Base-by-base conservation (phyloP, 2,797 vertebrate species). In the Spea hammondii region DNA sequence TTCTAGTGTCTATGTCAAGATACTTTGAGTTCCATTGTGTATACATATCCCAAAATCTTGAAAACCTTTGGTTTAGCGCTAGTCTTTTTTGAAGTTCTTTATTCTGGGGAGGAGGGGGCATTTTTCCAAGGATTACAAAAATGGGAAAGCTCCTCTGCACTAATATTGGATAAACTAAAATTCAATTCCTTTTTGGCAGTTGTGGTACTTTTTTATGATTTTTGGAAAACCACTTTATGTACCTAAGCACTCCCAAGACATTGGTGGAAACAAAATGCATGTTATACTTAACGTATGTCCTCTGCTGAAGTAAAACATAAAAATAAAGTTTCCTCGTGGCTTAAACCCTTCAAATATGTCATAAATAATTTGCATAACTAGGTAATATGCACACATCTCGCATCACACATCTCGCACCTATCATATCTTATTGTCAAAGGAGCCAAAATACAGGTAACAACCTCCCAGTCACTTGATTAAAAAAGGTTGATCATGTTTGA, bases 121-220 rank as follows among this genome's bases (percentile, higher is more conserved):
- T 5, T 62, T 57, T 62, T 17, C 59, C 59, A 7, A 17, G 59
- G 14, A 32, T 62, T 62, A 17, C 14, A 62, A 44, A 62, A 72
- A 83, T 83, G 85, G 83, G 82, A 72, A 82, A 79, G 86, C 85
- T 90, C 89, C 91, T 88, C 89, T 89, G 89, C 83, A 62, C 14
- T 62, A 62, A 62, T 45, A 47, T 45, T 65, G 64, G 64, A 65
- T 47, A 65, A 45, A 45, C 45, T 47, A 65, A 9, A 9, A 65
- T 65, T 65, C 9, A 4, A 65, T 65, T 65, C 14, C 4, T 47
- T 65, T 45, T 65, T 45, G 64, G 64, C 45, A 65, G 45, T 65
- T 65, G 10, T 9, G 4, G n/a, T 6, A 17, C 47, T 46, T 65
- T 65, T 65, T 65, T 46, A 45, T 45, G 44, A 65, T 13, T n/a